A percentile compares a stretch with the other conserved stretches of the same genome.
Evolutionary conservation across 2,113 vertebrate species (phyloP).

Genomic region (Corynorhinus townsendii): DNA sequence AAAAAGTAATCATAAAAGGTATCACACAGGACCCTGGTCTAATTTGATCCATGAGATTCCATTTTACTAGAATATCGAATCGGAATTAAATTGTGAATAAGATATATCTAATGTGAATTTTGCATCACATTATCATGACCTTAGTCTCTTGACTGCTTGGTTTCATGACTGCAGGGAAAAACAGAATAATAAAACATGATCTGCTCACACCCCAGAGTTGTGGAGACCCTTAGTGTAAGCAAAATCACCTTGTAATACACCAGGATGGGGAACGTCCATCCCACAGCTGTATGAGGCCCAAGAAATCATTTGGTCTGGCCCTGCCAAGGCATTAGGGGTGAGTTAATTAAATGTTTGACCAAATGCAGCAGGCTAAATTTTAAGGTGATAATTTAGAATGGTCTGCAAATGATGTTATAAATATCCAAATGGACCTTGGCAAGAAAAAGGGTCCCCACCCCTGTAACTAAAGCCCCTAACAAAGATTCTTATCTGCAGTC

Average conservation of each 20-base stretch:
- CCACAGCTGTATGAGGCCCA: too few relatives aligned
- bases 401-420: too few relatives aligned
- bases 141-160: not conserved
- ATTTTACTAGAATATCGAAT: not conserved
- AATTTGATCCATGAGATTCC: not conserved
- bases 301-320: too few relatives aligned
- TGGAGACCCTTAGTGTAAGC: not conserved
- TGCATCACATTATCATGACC: not conserved
- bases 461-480: not conserved
- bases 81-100: not conserved
- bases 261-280: too few relatives aligned
- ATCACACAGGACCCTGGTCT: not conserved
- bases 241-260: not conserved
- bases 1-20: not conserved
- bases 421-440: too few relatives aligned
- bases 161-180: not conserved
- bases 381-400: too few relatives aligned
- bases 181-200: not conserved
- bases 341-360: too few relatives aligned
- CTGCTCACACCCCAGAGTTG: not conserved
- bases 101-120: not conserved
- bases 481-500: not conserved
- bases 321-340: too few relatives aligned
- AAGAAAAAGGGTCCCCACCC: too few relatives aligned
- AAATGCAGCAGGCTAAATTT: too few relatives aligned